Evolutionary conservation across 2,888 invertebrate species (phyloP).

Genomic region (Drosophila neutralis): DNA sequence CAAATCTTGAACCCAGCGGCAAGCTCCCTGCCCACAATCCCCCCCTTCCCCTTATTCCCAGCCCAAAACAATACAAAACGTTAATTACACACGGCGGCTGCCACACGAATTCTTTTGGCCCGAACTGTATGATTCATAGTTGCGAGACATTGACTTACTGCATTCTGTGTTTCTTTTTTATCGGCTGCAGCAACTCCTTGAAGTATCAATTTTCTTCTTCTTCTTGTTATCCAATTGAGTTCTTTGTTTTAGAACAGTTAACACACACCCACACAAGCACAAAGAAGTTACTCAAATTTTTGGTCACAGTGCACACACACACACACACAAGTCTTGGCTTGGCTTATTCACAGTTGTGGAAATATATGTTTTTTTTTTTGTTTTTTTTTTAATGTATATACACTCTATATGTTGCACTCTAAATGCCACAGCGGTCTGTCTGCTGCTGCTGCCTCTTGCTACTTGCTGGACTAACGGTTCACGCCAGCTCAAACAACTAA

Average conservation of each 20-base stretch:
- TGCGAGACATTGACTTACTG: slow-evolving; percentile 61
- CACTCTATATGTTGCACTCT: slow-evolving; percentile 46
- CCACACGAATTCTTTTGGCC: slow-evolving; percentile 38
- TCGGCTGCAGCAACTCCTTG: slow-evolving; percentile 32
- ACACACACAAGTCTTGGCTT: slow-evolving; percentile 11
- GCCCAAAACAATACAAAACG: slow-evolving; percentile 60
- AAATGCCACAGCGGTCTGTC: slow-evolving; percentile 55
- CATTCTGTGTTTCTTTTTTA: slow-evolving; percentile 48
- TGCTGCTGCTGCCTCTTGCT: slow-evolving; percentile 23
- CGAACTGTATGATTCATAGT: slow-evolving; percentile 57
- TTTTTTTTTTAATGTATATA: not conserved
- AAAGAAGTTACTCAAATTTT: slow-evolving; percentile 13
- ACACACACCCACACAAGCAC: slow-evolving; percentile 13
- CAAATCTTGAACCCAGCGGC: slow-evolving; percentile 42
- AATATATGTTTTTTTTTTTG: not conserved
- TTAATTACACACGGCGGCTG: slow-evolving; percentile 53
- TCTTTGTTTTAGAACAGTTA: slow-evolving; percentile 9
- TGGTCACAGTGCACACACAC: slow-evolving; percentile 17
- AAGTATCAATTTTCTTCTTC: not conserved
- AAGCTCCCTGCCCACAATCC: not conserved
- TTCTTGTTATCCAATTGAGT: slow-evolving; percentile 32
- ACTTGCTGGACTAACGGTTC: slow-evolving; percentile 68
- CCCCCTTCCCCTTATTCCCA: not conserved
- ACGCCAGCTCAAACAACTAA: slow-evolving; percentile 81
- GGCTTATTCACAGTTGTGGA: slow-evolving; percentile 1